Evolutionary conservation across 2,888 invertebrate genomes (phyloP), one percentile per base, ranked within the genome.

Genomic region (Sinodicranocentrus sp.): DNA sequence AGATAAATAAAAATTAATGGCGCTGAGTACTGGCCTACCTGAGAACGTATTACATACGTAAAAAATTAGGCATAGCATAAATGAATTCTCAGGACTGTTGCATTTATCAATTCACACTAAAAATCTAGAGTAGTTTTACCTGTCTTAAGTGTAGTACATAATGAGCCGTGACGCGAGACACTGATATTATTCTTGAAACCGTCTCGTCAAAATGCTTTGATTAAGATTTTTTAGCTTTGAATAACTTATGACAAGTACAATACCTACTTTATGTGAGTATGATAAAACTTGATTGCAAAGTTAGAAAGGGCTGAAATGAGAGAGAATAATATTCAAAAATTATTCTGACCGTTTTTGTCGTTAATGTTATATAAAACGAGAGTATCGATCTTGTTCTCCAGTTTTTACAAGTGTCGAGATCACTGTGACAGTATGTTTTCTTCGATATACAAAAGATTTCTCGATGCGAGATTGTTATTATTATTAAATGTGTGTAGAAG

Each of bases 31-130:
- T 43, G n/a, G 63, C 25, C 71, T 79, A 79, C 79, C 71, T 79
- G 71, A 79, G 71, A 79, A 72, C 61, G 21, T 23, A 5, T 48
- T 44, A 68, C 68, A 70, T 78, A 78, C 70, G 78, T 78, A 78
- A 61, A 19, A 57, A 43, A 44, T 39, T 78, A 65, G 26, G 23
- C 52, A n/a, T 70, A 23, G 44, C 13, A 6, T 43, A 23, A 28
- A 70, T 59, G 43, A 78, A 48, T 26, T 71, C 78, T 78, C 78
- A 78, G 78, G 70, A 70, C 65, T 25, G 70, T 71, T 70, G 71
- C 61, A 72, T 54, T 79, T 61, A 72, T 70, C 15, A 78, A 63
- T 61, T 52, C 10, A 61, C 61, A 61, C 19, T 13, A 61, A 26
- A 26, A 5, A 6, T 2, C 61, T 26, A 28, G 3, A 25, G 19